Evolutionary conservation across 2,113 vertebrate genomes (phyloP).

Genomic region (Tupaia tana): DNA sequence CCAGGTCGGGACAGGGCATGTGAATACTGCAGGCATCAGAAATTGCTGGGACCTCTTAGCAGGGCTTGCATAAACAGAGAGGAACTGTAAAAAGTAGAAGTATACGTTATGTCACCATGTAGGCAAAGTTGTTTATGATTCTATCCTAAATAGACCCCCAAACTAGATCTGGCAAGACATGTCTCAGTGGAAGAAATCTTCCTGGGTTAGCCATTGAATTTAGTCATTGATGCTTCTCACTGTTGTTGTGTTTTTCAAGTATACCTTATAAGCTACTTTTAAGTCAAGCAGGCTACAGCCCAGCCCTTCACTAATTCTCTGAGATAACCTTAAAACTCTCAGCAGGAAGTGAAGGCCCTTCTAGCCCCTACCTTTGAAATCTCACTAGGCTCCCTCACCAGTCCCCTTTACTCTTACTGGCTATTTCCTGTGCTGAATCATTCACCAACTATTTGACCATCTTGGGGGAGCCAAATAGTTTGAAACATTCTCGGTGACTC

Average conservation of each 20-base stretch:
- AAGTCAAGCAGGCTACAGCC: neutral
- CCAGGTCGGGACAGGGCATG: too few relatives aligned
- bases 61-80: neutral
- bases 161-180: neutral
- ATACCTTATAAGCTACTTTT: neutral
- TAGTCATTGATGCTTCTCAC: neutral
- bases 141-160: neutral
- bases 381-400: neutral
- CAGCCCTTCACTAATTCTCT: neutral
- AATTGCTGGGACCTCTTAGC: neutral
- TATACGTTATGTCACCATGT: neutral
- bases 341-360: neutral
- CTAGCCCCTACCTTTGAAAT: neutral
- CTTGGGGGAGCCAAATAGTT: constrained; percentile 58
- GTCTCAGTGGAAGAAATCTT: neutral
- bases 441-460: neutral
- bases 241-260: neutral
- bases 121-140: neutral
- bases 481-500: constrained; percentile 70
- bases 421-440: constrained; percentile 68
- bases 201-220: neutral
- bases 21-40: neutral
- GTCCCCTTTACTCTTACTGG: neutral
- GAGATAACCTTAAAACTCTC: neutral
- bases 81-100: neutral